A percentile compares a stretch with the other conserved stretches of the same genome.
phyloP scores from a whole-genome alignment of 2,888 invertebrate genomes.

The Tiphia femorata region DNA sequence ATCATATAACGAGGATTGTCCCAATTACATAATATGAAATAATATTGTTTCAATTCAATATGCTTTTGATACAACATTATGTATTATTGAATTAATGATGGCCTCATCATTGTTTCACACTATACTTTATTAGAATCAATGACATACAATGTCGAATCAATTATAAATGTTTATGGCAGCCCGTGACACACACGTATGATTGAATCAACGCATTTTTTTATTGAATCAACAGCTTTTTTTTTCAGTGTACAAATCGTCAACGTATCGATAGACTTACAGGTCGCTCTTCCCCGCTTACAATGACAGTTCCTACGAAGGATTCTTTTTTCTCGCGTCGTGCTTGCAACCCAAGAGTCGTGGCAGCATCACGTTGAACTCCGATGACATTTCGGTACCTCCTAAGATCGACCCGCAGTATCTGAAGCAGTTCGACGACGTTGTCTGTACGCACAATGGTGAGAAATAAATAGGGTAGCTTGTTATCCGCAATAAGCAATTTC shows the following conservation, averaged over 20 bases:
- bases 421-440: constrained; percentile 73
- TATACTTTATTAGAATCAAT: no score
- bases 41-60: no score
- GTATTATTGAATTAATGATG: no score
- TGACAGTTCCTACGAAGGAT: constrained; percentile 77
- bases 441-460: constrained; percentile 75
- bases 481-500: neutral
- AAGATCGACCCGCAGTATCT: constrained; percentile 83
- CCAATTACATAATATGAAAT: no score
- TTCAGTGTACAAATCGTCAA: constrained; percentile 15
- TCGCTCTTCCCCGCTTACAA: constrained; percentile 77
- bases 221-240: no score
- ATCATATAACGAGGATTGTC: no score
- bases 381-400: constrained; percentile 75
- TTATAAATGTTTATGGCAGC: no score
- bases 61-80: no score
- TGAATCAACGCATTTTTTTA: no score
- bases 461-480: neutral
- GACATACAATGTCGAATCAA: no score
- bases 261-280: constrained; percentile 76
- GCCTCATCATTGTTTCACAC: no score
- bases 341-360: constrained; percentile 82
- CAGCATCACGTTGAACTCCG: constrained; percentile 72
- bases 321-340: constrained; percentile 77
- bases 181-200: no score